Percentiles rank a stretch among this genome's conserved stretches.
These are phyloP conservation scores for Pangasius mekongensis DNA, from an alignment of 2,797 vertebrate genomes.

Conservation along the genomic window DNA sequence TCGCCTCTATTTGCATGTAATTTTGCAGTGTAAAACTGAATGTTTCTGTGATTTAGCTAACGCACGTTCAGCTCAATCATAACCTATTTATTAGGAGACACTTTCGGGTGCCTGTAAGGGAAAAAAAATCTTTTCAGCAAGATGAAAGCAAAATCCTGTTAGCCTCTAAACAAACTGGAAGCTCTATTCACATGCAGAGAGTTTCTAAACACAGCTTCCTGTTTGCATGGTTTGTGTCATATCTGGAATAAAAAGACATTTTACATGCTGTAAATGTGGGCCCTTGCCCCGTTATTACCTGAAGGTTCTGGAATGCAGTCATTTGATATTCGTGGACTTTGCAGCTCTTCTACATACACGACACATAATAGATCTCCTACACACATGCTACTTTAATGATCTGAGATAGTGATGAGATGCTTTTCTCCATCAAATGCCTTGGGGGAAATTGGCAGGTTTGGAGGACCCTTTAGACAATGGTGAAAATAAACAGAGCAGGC, in stretches of 20 bases:
- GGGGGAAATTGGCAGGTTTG: background rate
- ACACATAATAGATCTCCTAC: background rate
- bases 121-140: slow-evolving; percentile 64
- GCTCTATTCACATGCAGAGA: slow-evolving; percentile 43
- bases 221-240: slow-evolving; percentile 38
- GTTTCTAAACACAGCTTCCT: slow-evolving; percentile 37
- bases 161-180: slow-evolving; percentile 60
- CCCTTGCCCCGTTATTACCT: slow-evolving; percentile 44
- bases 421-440: background rate
- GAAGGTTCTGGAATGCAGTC: slow-evolving; percentile 3
- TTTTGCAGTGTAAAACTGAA: slow-evolving; percentile 64
- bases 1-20: slow-evolving; percentile 58
- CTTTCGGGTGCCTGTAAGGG: slow-evolving; percentile 57
- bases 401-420: background rate
- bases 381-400: background rate
- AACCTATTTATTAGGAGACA: slow-evolving; percentile 60
- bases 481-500: background rate
- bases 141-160: slow-evolving; percentile 58
- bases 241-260: slow-evolving; percentile 42
- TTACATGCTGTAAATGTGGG: slow-evolving; percentile 42
- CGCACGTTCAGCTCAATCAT: slow-evolving; percentile 62
- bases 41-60: slow-evolving; percentile 61
- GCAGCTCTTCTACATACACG: background rate
- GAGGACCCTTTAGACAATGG: background rate
- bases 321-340: slow-evolving; percentile 5